These are phyloP conservation scores for Strigamia maritima DNA, from an alignment of 2,888 invertebrate genomes.

Conservation along the genomic window DNA sequence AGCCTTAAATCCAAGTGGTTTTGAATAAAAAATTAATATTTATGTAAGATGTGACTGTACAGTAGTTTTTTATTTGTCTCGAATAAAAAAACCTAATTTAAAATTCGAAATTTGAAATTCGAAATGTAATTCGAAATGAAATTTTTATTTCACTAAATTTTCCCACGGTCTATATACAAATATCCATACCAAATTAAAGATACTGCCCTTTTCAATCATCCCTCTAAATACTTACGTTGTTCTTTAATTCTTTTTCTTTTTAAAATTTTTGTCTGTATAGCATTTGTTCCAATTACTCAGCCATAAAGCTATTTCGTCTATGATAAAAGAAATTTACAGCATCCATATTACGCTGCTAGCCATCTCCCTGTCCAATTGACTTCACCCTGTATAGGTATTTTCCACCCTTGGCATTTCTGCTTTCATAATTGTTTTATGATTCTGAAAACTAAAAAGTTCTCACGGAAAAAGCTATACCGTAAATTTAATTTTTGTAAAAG, in stretches of 20 bases:
- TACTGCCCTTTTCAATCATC: too few relatives aligned
- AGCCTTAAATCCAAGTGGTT: conserved; percentile 54
- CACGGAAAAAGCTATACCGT: not conserved
- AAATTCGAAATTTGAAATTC: too few relatives aligned
- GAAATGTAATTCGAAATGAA: too few relatives aligned
- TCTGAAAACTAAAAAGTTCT: not conserved
- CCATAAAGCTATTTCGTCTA: not conserved
- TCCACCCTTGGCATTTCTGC: not conserved
- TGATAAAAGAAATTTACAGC: not conserved
- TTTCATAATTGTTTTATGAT: not conserved
- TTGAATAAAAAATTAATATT: not conserved
- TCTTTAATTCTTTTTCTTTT: too few relatives aligned
- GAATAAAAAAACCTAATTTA: not conserved
- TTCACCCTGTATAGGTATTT: not conserved
- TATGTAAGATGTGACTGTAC: not conserved
- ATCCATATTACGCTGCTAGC: not conserved
- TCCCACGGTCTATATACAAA: too few relatives aligned
- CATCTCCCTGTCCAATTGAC: not conserved
- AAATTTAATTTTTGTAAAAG: too few relatives aligned
- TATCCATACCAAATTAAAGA: too few relatives aligned
- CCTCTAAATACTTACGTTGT: too few relatives aligned
- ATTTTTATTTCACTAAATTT: too few relatives aligned
- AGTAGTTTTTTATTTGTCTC: not conserved
- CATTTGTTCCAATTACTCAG: not conserved
- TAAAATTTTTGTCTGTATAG: not conserved